Evolutionary conservation across 2,113 vertebrate species (phyloP).

Genomic region (Eira barbara): DNA sequence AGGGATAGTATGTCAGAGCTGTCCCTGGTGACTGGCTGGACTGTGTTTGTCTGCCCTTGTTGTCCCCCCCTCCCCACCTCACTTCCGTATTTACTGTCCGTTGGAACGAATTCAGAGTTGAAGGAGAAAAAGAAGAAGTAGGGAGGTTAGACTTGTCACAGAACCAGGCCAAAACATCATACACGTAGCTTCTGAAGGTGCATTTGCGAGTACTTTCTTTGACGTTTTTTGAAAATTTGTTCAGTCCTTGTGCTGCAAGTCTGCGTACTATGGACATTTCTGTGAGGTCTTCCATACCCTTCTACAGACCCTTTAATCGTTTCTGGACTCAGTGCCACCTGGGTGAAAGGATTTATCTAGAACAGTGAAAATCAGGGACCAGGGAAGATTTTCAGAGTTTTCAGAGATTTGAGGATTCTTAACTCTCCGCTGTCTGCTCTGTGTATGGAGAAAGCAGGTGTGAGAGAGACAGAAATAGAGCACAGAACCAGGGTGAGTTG

Average conservation of each 20-base stretch:
- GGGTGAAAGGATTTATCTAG: background rate
- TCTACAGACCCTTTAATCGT: background rate
- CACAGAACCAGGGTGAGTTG: background rate
- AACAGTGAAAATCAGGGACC: background rate
- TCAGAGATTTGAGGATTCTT: background rate
- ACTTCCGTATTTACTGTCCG: background rate
- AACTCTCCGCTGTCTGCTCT: background rate
- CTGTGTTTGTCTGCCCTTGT: background rate
- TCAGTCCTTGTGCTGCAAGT: background rate
- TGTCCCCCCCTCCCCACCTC: background rate
- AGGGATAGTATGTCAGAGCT: background rate
- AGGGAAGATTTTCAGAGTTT: background rate
- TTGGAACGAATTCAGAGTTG: background rate
- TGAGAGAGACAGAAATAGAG: background rate
- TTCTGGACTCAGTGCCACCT: background rate
- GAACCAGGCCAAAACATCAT: background rate
- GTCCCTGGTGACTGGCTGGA: background rate
- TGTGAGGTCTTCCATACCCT: background rate
- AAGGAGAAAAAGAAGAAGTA: background rate
- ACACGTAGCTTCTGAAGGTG: background rate
- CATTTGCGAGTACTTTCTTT: background rate
- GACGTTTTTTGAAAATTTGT: background rate
- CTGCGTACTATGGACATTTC: background rate
- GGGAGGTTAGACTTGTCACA: background rate
- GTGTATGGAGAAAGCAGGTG: background rate